Evolutionary conservation across 2,113 vertebrate species (phyloP), one percentile per base, ranked within the genome.

Genomic region (Lasiurus borealis): DNA sequence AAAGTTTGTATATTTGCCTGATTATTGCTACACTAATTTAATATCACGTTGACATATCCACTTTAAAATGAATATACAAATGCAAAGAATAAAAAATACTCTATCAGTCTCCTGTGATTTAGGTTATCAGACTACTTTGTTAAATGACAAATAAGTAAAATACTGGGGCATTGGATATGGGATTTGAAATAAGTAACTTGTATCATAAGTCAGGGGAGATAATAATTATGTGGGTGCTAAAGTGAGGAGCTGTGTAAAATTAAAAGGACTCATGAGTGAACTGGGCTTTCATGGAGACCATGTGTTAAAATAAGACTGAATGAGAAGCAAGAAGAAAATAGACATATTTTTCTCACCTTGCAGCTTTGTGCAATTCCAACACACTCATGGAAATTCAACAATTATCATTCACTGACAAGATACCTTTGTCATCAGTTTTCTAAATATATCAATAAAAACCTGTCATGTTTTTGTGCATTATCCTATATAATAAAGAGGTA

Each of bases 401-500:
- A 77, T 91, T 83, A 72, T 93, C 72, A 96, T 88, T 96, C 88
- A 90, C 73, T 44, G 82, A 82, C 85, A 96, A 54, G 78, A 94
- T 50, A 92, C 36, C 10, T 94, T 96, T 98, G 81, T 91, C 77
- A 93, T 75, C 54, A 44, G 89, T 96, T 96, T 97, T 72, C n/a
- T 96, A 46, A 77, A 92, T 91, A 96, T 44, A 46, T 52, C 77
- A 95, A 84, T 93, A 97, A 96, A 81, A 90, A 85, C 80, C 44
- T 95, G 66, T 96, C 88, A 93, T 90, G 82, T 97, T 97, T 95
- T 96, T 86, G 77, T 93, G 93, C 62, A 72, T 54, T 88, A n/a
- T 57, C 54, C 18, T 57, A 57, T 57, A 62, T 62, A 62, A 62
- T 62, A 62, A 62, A 62, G 9, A 27, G 59, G 59, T 11, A 62